Conservation (phyloP, 2,113 vertebrate genomes). For the Oxyruncus cristatus region DNA sequence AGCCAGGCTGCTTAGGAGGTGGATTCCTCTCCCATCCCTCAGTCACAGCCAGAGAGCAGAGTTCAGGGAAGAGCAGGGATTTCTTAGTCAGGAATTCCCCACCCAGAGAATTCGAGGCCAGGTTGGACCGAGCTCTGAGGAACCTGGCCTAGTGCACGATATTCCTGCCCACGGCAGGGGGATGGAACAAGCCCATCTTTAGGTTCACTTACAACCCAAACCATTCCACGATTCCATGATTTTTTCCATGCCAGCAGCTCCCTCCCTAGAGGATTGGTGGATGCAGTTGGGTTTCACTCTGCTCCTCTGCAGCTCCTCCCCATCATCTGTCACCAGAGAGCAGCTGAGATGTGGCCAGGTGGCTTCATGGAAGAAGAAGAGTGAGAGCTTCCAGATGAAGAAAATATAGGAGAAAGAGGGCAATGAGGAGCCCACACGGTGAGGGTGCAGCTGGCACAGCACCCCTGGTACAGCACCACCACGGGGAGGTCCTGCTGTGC, state of each 20-base stretch:
- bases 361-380: not conserved
- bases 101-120: not conserved
- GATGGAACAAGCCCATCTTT: too few relatives aligned
- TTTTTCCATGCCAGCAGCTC: not conserved
- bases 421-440: not conserved
- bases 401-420: fast-evolving
- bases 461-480: not conserved
- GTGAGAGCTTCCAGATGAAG: not conserved
- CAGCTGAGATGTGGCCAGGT: not conserved
- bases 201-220: not conserved
- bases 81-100: not conserved
- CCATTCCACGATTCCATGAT: not conserved
- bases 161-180: not conserved
- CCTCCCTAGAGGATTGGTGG: not conserved
- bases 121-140: not conserved
- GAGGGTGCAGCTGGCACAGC: not conserved
- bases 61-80: not conserved
- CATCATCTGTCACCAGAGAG: not conserved
- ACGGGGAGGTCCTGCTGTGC: not conserved
- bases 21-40: not conserved
- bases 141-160: not conserved
- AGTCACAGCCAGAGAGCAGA: not conserved
- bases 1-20: not conserved
- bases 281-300: not conserved
- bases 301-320: not conserved